Conservation (phyloP, 2,797 vertebrate genomes). For the Threskiornis aethiopicus region DNA sequence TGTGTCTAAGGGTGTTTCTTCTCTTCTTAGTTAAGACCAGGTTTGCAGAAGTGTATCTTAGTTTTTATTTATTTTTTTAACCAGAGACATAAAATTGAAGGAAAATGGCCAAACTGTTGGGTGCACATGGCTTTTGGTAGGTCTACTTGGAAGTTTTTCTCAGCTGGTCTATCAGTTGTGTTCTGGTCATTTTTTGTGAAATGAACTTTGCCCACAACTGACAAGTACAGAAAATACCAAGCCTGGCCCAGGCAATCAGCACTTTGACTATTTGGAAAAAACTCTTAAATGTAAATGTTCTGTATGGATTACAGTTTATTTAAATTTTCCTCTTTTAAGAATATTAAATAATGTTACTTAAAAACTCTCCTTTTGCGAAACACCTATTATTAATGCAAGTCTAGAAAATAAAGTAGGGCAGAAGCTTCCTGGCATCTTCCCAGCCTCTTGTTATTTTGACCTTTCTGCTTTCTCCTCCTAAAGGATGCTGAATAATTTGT, state of each 20-base stretch:
- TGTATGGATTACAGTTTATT: not conserved
- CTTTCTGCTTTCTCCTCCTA: slow-evolving; percentile 14
- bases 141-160: not conserved
- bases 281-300: not conserved
- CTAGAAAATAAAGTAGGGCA: slow-evolving; percentile 3
- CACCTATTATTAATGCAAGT: not conserved
- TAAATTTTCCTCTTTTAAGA: not conserved
- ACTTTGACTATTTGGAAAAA: not conserved
- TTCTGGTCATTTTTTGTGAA: not conserved
- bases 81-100: not conserved
- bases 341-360: not conserved
- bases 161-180: not conserved
- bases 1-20: not conserved
- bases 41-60: not conserved
- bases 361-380: not conserved
- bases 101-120: not conserved
- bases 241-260: not conserved
- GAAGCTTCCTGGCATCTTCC: slow-evolving; percentile 4
- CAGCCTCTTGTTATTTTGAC: slow-evolving; percentile 23
- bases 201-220: not conserved
- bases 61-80: not conserved
- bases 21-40: not conserved
- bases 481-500: slow-evolving; percentile 40
- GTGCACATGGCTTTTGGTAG: not conserved
- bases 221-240: not conserved